Conservation (phyloP, 2,888 invertebrate species). For the Congeria kusceri region DNA sequence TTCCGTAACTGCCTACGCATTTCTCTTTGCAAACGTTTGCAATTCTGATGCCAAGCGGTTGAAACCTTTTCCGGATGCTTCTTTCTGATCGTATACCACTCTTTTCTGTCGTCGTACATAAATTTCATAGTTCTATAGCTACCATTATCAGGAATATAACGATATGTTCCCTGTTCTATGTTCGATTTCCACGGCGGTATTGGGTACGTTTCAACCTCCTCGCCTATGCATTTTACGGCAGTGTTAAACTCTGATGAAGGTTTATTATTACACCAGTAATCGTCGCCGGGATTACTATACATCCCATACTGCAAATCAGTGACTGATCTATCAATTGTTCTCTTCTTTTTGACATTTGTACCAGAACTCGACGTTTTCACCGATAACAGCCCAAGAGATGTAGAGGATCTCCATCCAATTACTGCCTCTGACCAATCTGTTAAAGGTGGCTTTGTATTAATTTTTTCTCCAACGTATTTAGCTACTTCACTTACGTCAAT, state of each 20-base stretch:
- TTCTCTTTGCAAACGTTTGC: conserved; percentile 71
- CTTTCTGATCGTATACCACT: conserved; percentile 69
- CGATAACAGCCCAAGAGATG: conserved; percentile 40
- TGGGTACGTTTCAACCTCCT: conserved; percentile 65
- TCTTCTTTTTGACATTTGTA: conserved; percentile 54
- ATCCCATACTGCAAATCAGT: conserved; percentile 53
- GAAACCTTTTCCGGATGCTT: conserved; percentile 66
- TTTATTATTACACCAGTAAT: conserved; percentile 57
- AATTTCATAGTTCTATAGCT: conserved; percentile 77
- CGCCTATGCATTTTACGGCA: conserved; percentile 70
- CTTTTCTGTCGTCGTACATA: conserved; percentile 66
- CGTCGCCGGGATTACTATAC: conserved; percentile 41
- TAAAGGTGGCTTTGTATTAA: conserved; percentile 44
- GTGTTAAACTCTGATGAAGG: conserved; percentile 39
- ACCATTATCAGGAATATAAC: conserved; percentile 79
- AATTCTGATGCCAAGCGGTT: conserved; percentile 68
- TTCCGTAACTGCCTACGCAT: conserved; percentile 72
- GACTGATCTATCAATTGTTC: conserved; percentile 49
- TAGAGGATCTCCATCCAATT: conserved; percentile 67
- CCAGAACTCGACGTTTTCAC: conserved; percentile 39
- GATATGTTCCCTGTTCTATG: conserved; percentile 80
- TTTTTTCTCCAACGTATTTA: conserved; percentile 49
- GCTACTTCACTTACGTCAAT: conserved; percentile 60
- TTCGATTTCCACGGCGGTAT: conserved; percentile 76
- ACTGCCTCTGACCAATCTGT: conserved; percentile 74